Base-by-base conservation (phyloP, 92 coral and sea anemone species). In the Siderastrea radians region DNA sequence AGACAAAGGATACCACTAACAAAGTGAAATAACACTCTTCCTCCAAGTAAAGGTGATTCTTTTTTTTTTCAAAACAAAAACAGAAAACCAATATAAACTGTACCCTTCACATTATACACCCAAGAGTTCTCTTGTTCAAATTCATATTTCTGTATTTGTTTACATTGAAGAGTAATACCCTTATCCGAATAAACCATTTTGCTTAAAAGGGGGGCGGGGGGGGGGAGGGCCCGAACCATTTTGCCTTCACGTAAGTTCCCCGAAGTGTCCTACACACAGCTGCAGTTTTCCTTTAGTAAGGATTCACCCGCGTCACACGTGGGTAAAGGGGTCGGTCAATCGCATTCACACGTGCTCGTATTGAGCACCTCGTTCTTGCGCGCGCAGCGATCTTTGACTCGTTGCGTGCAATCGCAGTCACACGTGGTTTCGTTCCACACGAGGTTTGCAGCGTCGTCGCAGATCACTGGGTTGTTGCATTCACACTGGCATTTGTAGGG, bases 241-340 rank as follows among this genome's bases (percentile, higher is more conserved):
- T 7, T 26, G 9, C 47, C 62, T 57, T 72, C 47, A 58, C 49
- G 17, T 72, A 59, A 59, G 15, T 13, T 55, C 26, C 17, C 47
- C 67, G 65, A 50, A 78, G 66, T 43, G 85, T 68, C 70, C 47
- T 58, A 49, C 65, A 49, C 77, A 19, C 89, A 85, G 26, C 84
- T 85, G 77, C 89, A 85, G 89, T 66, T 85, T n/a, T 45, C 38
- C 76, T 65, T 77, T 50, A 44, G 67, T 19, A 85, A n/a, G 13
- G 47, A 26, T 5, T 12, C 19, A 49, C 82, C 82, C 2, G 14
- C 1, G 17, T 17, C 3, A 55, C 89, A 85, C 5, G 6, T 0
- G 4, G 73, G 72, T 26, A 1, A 1, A 48, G 77, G 69, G 3
- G 3, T 46, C 49, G 70, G 70, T 46, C 89, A 85, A 1, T 76